Evolutionary conservation across 2,113 vertebrate genomes (phyloP).

Genomic region (Ctenodactylus gundi): DNA sequence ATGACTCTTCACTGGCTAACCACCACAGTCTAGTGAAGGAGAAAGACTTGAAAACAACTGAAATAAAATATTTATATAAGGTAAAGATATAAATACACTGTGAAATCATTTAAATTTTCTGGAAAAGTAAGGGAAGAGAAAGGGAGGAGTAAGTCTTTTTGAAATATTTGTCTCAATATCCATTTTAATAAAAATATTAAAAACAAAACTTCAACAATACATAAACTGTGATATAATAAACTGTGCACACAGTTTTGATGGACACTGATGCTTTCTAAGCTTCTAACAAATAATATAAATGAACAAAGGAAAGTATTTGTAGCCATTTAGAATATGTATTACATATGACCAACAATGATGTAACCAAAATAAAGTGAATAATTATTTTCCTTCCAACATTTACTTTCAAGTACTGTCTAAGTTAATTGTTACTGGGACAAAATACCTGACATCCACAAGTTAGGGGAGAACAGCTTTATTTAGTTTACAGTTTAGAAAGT

Average conservation of each 20-base stretch:
- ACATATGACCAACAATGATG: not conserved
- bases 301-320: not conserved
- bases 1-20: not conserved
- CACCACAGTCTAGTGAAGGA: not conserved
- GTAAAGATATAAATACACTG: not conserved
- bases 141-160: not conserved
- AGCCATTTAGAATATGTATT: not conserved
- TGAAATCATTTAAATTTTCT: not conserved
- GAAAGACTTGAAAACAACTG: not conserved
- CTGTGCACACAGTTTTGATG: not conserved
- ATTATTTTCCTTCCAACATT: not conserved
- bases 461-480: too few species aligned
- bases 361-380: not conserved
- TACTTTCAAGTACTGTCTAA: not conserved
- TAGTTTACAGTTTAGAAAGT: too few species aligned
- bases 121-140: not conserved
- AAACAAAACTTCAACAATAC: not conserved
- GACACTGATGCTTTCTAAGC: not conserved
- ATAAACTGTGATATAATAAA: not conserved
- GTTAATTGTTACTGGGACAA: too few species aligned
- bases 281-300: not conserved
- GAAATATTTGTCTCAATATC: not conserved
- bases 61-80: not conserved
- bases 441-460: too few species aligned
- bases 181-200: constrained; percentile 40